Base-by-base conservation (phyloP, 2,888 invertebrate species). In the Anoplius nigerrimus region DNA sequence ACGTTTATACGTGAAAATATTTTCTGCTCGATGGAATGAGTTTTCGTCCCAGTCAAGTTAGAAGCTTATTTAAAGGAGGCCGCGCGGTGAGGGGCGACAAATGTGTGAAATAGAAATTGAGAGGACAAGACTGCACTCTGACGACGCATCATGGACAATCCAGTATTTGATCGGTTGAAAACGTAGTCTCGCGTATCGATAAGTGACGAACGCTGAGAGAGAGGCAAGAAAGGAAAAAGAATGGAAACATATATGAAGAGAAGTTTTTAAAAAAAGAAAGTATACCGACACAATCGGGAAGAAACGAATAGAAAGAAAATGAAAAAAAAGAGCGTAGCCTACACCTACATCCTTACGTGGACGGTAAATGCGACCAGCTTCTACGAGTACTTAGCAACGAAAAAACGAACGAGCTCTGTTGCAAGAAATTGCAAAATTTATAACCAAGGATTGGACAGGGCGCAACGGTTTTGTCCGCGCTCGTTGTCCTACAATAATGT, bases 121-220 rank as follows among this genome's bases (percentile, higher is more conserved):
- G 34, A n/a, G 34, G 1, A 34, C 34, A 13, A n/a, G n/a, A 21
- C 57, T 5, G 11, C 34, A 34, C 34, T 34, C 34, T 34, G 34
- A 34, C 11, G 34, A 6, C 34, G n/a, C 60, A 45, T 74, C 82
- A 81, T 83, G 83, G 83, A 83, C 84, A 74, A 70, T 84, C 85
- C 86, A 85, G 79, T 81, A 82, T 84, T 76, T 78, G 81, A 75
- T 46, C 4, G 11, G 66, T 59, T 66, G 72, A 61, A 67, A 62
- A 72, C 54, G 61, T 58, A 66, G 48, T 67, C n/a, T n/a, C 60
- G 24, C 52, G 60, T 48, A 65, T 48, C 69, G 65, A 70, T 59
- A 63, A 60, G 34, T 34, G 11, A 34, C 34, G 11, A 34, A 34
- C 34, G 34, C 34, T 34, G 1, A 34, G 4, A 34, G 34, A 34